Base-by-base conservation (phyloP, 1,140 invertebrate species). In the Anthonomus grandis region DNA sequence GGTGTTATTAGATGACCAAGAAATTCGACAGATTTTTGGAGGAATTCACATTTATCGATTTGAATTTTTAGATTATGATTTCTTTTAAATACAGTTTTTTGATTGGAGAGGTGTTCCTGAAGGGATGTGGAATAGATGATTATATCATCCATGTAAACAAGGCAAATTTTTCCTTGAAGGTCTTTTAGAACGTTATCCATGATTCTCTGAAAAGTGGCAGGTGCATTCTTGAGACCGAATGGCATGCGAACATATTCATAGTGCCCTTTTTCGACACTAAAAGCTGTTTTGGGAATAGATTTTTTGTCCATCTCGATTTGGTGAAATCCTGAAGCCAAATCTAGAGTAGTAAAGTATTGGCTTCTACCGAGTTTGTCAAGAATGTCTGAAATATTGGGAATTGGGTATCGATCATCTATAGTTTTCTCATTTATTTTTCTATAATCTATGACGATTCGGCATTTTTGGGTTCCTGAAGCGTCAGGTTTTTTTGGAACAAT, bases 361-460 rank as follows among this genome's bases (percentile, higher is more conserved):
- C 62, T 25, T 4, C 64, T 68, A 0, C 64, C 63, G 19, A 81
- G 45, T 23, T 62, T 63, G 55, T 77, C 72, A 10, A 82, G 60
- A 6, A 70, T 64, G n/a, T 78, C 73, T 13, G 71, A 67, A 1
- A 79, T 78, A 17, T 73, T 64, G 6, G 80, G 79, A 3, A 83
- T 51, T 3, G 81, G 79, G 64, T 74, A 83, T 19, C 49, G 62
- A 60, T 82, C 77, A 10, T 62, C 63, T 12, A 73, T 62, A 8
- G 70, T 74, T 52, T 67, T 67, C 19, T 73, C 64, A 62, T 77
- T 76, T 10, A 76, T 25, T 60, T 72, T 71, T 41, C 73, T 36
- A 59, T 70, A 77, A 62, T 74, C 75, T 12, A 74, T 58, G 15
- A 74, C 69, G 2, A 76, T 34, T 47, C 72, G 58, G 59, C 64